Evolutionary conservation across 2,888 invertebrate species (phyloP), one percentile per base, ranked within the genome.

Genomic region (Netelia inedita): DNA sequence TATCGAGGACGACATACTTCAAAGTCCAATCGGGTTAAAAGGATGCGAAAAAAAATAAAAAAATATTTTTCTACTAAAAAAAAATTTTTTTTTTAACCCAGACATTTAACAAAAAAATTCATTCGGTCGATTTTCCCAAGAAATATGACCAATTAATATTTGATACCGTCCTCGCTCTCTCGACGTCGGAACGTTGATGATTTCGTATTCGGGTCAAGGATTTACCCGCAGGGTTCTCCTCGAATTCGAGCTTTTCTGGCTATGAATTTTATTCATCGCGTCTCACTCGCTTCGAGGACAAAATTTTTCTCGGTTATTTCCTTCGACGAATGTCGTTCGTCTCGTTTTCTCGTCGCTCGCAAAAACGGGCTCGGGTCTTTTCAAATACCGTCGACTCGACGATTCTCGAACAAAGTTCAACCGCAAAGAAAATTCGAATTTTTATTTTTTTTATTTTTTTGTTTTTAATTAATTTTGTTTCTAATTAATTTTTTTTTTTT

Each of bases 161-260:
- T 21, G 50, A 43, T 28, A 28, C 59, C 41, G 55, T 46, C 63
- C 65, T 57, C 14, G 68, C 50, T 65, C 41, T 65, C 50, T 23
- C 50, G 28, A 16, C 3, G 16, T 14, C n/a, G 43, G 1, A 83
- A 83, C 68, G 63, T 59, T 71, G 35, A 21, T 46, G 57, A 59
- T 69, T 28, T 79, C 74, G 74, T 79, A 83, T 80, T 80, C 80
- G 80, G 83, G 83, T 83, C 83, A 83, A 83, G 80, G 83, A 72
- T 72, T 50, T 50, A 35, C 35, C n/a, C 16, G 14, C 53, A 16
- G 57, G 9, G 57, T 19, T 21, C 57, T 57, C 57, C 5, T n/a
- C 19, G 21, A 66, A 6, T 28, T 28, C 50, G 57, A 16, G 14
- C 73, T 55, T 59, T 73, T 55, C 71, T 50, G 75, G 66, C 66